Conservation (phyloP, 1,140 invertebrate genomes). For the Drosophila parvula region DNA sequence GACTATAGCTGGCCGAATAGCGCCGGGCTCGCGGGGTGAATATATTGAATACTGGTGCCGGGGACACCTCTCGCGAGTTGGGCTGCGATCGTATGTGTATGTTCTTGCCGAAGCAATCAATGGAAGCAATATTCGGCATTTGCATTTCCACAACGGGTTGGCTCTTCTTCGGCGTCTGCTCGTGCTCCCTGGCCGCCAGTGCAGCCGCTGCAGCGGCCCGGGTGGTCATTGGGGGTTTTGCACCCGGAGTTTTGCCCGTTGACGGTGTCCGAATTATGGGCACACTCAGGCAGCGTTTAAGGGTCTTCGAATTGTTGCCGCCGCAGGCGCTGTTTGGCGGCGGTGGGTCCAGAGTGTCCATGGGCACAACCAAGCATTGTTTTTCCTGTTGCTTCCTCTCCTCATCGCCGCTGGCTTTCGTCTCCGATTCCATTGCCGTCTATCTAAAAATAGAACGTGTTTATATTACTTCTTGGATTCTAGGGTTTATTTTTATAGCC, state of each 20-base stretch:
- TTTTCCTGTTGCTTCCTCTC: conserved; percentile 39
- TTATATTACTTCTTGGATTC: conserved; percentile 12
- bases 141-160: conserved; percentile 30
- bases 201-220: conserved; percentile 84
- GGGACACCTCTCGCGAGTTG: conserved; percentile 75
- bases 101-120: conserved; percentile 66
- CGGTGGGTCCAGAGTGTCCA: conserved; percentile 71
- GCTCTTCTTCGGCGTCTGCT: conserved; percentile 71
- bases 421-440: conserved; percentile 66
- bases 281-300: conserved; percentile 92
- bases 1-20: conserved; percentile 93
- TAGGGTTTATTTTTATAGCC: conserved; percentile 36
- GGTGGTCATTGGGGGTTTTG: conserved; percentile 69
- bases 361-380: conserved; percentile 25
- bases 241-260: conserved; percentile 29
- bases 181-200: conserved; percentile 62
- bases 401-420: conserved; percentile 39
- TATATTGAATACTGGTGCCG: conserved; percentile 85
- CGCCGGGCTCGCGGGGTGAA: conserved; percentile 89
- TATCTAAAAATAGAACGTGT: conserved; percentile 38
- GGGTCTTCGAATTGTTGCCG: conserved; percentile 84
- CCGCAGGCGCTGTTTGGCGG: conserved; percentile 83
- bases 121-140: conserved; percentile 32
- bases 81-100: conserved; percentile 77
- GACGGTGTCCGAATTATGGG: conserved; percentile 89